A percentile compares a stretch with the other conserved stretches of the same genome.
phyloP scores from a whole-genome alignment of 2,113 vertebrate genomes.

The Phaethon lepturus region DNA sequence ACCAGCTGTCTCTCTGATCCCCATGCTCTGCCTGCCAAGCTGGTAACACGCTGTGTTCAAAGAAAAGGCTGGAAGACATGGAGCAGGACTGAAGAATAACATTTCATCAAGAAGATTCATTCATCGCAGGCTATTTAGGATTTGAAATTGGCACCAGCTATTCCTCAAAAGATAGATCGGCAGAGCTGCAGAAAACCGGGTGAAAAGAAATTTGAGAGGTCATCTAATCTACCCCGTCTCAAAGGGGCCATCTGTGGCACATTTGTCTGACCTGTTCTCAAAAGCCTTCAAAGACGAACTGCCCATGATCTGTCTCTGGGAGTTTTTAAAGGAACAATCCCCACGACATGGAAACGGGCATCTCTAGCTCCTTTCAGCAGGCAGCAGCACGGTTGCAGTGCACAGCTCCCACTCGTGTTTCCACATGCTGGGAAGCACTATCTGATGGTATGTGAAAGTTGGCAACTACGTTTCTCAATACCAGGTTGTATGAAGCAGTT shows the following conservation, averaged over 20 bases:
- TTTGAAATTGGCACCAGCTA: slow-evolving; percentile 7
- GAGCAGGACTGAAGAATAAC: neutral
- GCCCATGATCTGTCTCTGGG: neutral
- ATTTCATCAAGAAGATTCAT: slow-evolving; percentile 19
- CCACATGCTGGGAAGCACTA: neutral
- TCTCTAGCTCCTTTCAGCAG: neutral
- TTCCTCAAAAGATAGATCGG: slow-evolving; percentile 2
- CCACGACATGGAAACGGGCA: neutral
- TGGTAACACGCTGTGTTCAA: neutral
- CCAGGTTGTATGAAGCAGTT: neutral
- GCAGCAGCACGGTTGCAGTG: neutral
- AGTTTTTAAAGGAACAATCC: neutral
- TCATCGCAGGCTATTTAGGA: neutral
- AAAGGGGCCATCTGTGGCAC: neutral
- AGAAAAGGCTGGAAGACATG: neutral
- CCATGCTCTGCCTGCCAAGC: neutral
- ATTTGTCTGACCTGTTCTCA: neutral
- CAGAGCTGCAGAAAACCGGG: neutral
- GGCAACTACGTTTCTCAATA: neutral
- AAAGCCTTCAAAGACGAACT: neutral
- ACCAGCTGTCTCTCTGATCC: neutral
- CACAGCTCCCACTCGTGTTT: neutral
- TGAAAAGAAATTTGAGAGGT: slow-evolving; percentile 26
- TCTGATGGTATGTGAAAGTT: neutral
- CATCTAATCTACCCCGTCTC: neutral